Conservation (phyloP, 2,888 invertebrate species). For the Linnaemya tessellans region DNA sequence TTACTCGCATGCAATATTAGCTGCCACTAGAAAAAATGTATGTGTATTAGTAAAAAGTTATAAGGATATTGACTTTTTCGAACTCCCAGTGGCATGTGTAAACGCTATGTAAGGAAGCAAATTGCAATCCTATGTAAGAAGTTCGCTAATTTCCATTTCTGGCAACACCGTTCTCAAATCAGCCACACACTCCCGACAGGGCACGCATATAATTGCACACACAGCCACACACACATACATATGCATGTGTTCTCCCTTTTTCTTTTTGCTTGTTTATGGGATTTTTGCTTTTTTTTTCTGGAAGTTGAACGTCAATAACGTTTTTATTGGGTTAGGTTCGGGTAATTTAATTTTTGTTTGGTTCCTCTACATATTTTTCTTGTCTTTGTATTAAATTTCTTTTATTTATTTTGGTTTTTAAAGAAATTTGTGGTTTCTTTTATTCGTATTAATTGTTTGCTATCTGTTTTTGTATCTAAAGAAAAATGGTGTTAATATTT, state of each 20-base stretch:
- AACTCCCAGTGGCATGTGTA: too few species aligned
- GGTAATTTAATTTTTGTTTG: constrained; percentile 40
- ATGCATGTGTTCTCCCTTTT: neutral
- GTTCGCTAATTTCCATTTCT: neutral
- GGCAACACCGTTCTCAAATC: neutral
- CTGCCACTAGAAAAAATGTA: too few species aligned
- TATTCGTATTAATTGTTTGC: constrained; percentile 3
- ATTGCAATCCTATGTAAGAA: neutral
- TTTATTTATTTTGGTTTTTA: neutral
- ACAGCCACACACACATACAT: constrained; percentile 11
- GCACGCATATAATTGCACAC: neutral
- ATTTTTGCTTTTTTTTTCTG: constrained; percentile 16
- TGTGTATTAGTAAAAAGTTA: too few species aligned
- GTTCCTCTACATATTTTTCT: constrained; percentile 8
- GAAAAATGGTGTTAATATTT: too few species aligned
- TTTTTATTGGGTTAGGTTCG: constrained; percentile 69
- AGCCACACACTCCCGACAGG: neutral
- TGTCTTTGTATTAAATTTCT: constrained; percentile 21
- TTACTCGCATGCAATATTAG: too few species aligned
- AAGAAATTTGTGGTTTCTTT: neutral
- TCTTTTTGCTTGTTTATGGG: constrained; percentile 13
- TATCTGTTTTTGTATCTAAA: neutral
- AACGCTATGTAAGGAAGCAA: too few species aligned
- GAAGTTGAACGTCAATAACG: constrained; percentile 60
- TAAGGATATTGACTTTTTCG: too few species aligned